These are phyloP conservation scores for Phylloscopus collybita DNA, from an alignment of 2,797 vertebrate genomes.

Conservation along the genomic window DNA sequence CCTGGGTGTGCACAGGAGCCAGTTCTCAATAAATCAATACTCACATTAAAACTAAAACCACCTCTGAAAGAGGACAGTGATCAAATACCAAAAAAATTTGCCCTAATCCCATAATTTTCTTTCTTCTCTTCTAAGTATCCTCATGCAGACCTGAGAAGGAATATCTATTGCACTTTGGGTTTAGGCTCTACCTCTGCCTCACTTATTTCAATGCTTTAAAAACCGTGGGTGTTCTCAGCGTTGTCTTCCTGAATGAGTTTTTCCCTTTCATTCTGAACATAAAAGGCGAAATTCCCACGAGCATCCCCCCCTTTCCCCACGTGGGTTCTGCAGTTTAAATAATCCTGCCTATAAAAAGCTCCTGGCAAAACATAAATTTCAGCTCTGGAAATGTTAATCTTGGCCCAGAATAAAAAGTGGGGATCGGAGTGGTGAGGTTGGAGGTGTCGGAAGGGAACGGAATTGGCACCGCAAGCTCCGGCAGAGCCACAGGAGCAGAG, in stretches of 20 bases:
- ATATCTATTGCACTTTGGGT: background rate
- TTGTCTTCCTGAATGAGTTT: background rate
- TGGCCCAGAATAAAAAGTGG: background rate
- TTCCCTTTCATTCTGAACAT: background rate
- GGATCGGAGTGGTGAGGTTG: background rate
- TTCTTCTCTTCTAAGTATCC: background rate
- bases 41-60: background rate
- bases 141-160: background rate
- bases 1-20: background rate
- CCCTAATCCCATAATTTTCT: background rate
- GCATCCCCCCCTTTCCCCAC: background rate
- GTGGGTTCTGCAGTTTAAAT: background rate
- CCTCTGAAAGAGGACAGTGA: background rate
- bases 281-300: background rate
- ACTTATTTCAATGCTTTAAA: background rate
- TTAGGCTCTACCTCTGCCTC: background rate
- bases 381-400: conserved; percentile 25
- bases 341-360: background rate
- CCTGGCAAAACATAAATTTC: background rate
- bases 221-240: background rate
- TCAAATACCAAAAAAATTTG: background rate
- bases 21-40: background rate
- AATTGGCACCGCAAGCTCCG: background rate
- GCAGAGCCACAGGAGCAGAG: background rate
- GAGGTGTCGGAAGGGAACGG: conserved; percentile 12